Evolutionary conservation across 1,140 invertebrate genomes (phyloP), one percentile per base, ranked within the genome.

Genomic region (Ostrea denselamellosa): DNA sequence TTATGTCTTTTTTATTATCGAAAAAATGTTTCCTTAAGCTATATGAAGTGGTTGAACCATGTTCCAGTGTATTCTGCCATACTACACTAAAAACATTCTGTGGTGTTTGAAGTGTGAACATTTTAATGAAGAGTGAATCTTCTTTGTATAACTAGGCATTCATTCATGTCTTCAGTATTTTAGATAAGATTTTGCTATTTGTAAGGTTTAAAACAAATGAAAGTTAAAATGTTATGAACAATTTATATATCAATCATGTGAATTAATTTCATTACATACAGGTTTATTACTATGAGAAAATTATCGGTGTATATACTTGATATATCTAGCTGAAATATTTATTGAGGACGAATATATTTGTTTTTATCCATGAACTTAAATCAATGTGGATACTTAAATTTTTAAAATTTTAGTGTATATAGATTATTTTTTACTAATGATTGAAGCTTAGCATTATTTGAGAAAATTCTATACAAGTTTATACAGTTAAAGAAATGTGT

Each of bases 321-420:
- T 14, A 14, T 77, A 9, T 3, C 28, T 22, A 14, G 10, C 8
- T 77, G 68, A 14, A 25, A 28, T 77, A 77, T 77, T 77, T 77
- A 77, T 77, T 77, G 68, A 77, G 25, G 25, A 77, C 9, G 10
- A 77, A 34, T 28, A 77, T 77, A 77, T 77, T 77, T 77, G 9
- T 28, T 77, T 77, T 77, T 77, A 25, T 28, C 7, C 22, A 34
- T 77, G 28, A 77, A 77, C 25, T 77, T 77, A 34, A 77, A 62
- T 19, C 56, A 62, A 10, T 77, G 14, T 68, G 25, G 68, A 77
- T 77, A 14, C 68, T 77, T 34, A 77, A 34, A 77, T 77, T 77
- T 77, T 77, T 77, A 62, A 28, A 77, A 34, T 77, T 77, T 77
- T 77, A 77, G 22, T 34, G 68, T 77, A 77, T 77, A 77, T 77